These are phyloP conservation scores for Drosophila meridionalis DNA, from an alignment of 2,888 invertebrate genomes.

Conservation along the genomic window DNA sequence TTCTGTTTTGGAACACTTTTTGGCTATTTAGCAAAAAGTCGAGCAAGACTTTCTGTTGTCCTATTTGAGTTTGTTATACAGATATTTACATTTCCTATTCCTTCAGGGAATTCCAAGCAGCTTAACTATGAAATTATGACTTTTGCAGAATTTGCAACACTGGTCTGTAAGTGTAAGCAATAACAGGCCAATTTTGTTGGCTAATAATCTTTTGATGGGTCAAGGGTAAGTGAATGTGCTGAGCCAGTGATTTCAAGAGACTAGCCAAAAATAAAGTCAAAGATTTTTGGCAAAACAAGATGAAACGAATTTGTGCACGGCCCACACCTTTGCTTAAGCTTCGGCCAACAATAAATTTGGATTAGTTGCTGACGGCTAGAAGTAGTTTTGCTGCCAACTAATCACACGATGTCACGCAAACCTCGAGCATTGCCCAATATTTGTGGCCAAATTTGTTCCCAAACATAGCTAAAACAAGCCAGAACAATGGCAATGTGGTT, in stretches of 20 bases:
- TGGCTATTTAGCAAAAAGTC: neutral
- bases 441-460: neutral
- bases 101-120: neutral
- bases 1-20: neutral
- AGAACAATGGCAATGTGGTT: conserved; percentile 24
- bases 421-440: conserved; percentile 3
- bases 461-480: conserved; percentile 9
- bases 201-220: conserved; percentile 47
- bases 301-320: conserved; percentile 4
- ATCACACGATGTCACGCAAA: conserved; percentile 35
- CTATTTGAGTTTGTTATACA: neutral
- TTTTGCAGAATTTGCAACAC: neutral
- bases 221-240: conserved; percentile 33
- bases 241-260: conserved; percentile 16
- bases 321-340: neutral
- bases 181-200: conserved; percentile 8
- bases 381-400: conserved; percentile 20
- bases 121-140: neutral
- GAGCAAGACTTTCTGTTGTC: neutral
- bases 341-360: conserved; percentile 7
- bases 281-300: neutral
- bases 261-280: neutral
- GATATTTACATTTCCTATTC: neutral
- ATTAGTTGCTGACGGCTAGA: conserved; percentile 1
- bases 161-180: no score